Evolutionary conservation across 2,888 invertebrate genomes (phyloP).

Genomic region (Himalopsyche kuldschensis): DNA sequence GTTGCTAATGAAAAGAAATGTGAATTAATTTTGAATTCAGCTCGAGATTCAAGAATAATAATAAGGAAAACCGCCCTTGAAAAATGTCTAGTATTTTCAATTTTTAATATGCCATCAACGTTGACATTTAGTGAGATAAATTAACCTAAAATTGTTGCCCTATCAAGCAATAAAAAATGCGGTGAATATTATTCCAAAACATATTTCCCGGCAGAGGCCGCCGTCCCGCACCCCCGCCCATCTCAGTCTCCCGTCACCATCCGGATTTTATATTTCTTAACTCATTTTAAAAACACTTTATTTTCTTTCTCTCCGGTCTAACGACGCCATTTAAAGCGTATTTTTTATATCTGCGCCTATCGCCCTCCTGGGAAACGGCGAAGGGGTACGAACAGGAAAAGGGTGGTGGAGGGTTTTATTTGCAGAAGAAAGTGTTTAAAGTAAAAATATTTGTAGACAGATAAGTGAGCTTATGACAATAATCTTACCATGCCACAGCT

Average conservation of each 20-base stretch:
- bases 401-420: neutral
- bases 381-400: neutral
- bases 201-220: constrained; percentile 30
- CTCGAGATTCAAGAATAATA: neutral
- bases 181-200: constrained; percentile 38
- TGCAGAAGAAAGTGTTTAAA: neutral
- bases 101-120: neutral
- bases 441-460: neutral
- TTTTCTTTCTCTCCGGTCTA: constrained; percentile 39
- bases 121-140: neutral
- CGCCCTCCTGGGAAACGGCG: constrained; percentile 10
- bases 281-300: constrained; percentile 41
- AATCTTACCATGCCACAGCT: neutral
- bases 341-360: constrained; percentile 38
- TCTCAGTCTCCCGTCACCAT: constrained; percentile 32
- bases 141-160: neutral
- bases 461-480: neutral
- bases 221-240: constrained; percentile 2
- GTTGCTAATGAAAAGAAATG: too few relatives aligned
- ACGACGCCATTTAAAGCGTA: constrained; percentile 39
- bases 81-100: neutral
- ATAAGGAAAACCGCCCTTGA: neutral
- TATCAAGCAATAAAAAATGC: constrained; percentile 22
- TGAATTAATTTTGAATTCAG: too few relatives aligned
- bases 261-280: constrained; percentile 39